Evolutionary conservation across 2,797 vertebrate species (phyloP).

Genomic region (Apogon talboti): DNA sequence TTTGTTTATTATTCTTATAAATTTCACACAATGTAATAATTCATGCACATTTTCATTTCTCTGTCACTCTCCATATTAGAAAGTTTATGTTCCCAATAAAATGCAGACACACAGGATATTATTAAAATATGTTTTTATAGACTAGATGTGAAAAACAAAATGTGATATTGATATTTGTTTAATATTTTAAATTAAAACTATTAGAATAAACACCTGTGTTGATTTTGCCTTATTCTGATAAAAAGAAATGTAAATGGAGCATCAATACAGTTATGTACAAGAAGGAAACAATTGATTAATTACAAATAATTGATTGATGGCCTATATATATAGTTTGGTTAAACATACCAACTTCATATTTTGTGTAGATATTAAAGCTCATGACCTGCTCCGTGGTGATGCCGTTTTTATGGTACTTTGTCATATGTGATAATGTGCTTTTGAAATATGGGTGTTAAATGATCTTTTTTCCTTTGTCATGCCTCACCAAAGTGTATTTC

Average conservation of each 20-base stretch:
- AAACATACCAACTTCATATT: no score
- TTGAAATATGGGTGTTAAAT: no score
- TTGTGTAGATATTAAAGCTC: no score
- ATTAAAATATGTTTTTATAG: constrained; percentile 33
- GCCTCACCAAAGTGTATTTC: no score
- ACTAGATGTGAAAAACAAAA: constrained; percentile 14
- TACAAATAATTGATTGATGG: no score
- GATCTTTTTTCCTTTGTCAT: no score
- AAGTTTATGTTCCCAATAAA: constrained; percentile 8
- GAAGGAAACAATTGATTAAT: no score
- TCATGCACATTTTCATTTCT: neutral
- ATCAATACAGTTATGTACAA: no score
- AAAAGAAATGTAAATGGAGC: neutral
- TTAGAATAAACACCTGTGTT: constrained; percentile 27
- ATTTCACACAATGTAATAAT: neutral
- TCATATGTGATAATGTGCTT: no score
- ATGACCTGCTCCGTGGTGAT: no score
- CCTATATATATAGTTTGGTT: no score
- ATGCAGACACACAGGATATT: constrained; percentile 11
- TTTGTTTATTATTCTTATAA: constrained; percentile 2
- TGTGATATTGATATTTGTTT: constrained; percentile 17
- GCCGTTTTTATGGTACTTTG: no score
- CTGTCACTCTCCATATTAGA: neutral
- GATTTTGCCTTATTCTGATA: neutral
- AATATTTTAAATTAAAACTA: constrained; percentile 21